phyloP scores from a whole-genome alignment of 2,113 vertebrate genomes.

The Cochlearius cochlearius region DNA sequence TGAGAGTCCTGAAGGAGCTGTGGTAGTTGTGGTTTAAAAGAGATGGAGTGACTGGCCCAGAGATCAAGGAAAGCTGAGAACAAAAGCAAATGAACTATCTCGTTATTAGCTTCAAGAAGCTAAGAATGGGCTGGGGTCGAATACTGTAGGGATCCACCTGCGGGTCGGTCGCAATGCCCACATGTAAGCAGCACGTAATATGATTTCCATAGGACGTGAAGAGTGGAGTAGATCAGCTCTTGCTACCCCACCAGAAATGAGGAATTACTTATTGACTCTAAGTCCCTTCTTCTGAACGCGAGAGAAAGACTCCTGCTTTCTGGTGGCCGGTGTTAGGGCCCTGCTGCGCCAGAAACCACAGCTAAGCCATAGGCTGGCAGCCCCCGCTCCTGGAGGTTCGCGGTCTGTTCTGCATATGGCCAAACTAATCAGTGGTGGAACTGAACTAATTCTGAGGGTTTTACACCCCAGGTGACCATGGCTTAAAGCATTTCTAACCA shows the following conservation, averaged over 20 bases:
- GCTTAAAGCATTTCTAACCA: not conserved
- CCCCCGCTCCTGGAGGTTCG: not conserved
- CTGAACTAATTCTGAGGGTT: not conserved
- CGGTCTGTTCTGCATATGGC: rapidly evolving
- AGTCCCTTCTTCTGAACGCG: not conserved
- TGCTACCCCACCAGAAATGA: not conserved
- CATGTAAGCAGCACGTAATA: rapidly evolving
- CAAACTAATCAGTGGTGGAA: not conserved
- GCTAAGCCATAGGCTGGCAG: not conserved
- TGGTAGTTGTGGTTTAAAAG: not conserved
- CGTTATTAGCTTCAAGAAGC: not conserved
- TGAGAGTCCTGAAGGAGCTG: not conserved
- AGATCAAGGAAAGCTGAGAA: not conserved
- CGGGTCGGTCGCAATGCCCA: not conserved
- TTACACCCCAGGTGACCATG: not conserved
- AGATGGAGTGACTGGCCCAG: not conserved
- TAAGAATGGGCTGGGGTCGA: not conserved
- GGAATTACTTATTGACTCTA: not conserved
- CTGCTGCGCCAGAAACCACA: not conserved
- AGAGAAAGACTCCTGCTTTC: not conserved
- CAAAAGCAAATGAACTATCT: not conserved
- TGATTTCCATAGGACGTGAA: rapidly evolving
- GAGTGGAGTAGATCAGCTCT: not conserved
- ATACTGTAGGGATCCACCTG: not conserved
- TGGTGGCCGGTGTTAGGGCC: not conserved